These are phyloP conservation scores for Oreochromis tanganicae DNA, from an alignment of 2,113 vertebrate genomes.

Conservation along the genomic window DNA sequence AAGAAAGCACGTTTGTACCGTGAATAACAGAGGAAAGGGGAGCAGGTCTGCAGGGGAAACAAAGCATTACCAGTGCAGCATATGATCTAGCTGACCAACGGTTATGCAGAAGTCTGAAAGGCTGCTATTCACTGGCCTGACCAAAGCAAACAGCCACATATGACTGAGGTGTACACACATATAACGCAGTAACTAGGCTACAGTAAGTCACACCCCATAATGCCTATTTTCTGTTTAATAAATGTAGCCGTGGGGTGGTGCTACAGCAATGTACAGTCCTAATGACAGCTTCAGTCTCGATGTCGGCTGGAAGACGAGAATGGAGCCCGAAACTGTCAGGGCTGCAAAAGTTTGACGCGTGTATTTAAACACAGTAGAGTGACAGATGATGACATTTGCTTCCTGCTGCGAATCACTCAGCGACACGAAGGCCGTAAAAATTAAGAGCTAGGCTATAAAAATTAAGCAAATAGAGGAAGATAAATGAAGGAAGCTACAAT, in stretches of 20 bases:
- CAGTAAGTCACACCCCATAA: conserved; percentile 49
- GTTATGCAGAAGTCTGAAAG: conserved; percentile 31
- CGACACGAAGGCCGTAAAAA: background rate
- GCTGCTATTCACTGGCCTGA: conserved; percentile 42
- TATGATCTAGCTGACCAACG: background rate
- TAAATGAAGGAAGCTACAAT: background rate
- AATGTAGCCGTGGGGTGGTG: conserved; percentile 41
- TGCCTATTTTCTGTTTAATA: conserved; percentile 18
- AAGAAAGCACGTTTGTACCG: background rate
- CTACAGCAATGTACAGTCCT: background rate
- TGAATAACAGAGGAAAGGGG: background rate
- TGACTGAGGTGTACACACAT: conserved; percentile 15
- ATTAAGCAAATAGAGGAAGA: background rate
- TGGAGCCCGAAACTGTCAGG: background rate
- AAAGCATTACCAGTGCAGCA: background rate
- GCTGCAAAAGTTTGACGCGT: conserved; percentile 45
- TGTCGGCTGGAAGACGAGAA: background rate
- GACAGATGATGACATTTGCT: background rate
- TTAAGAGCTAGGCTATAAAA: background rate
- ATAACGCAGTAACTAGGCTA: conserved; percentile 34
- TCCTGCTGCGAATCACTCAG: background rate
- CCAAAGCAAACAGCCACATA: conserved; percentile 28
- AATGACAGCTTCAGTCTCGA: background rate
- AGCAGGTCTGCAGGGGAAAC: background rate
- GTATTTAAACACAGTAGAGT: background rate